Evolutionary conservation across 2,888 invertebrate genomes (phyloP), one percentile per base, ranked within the genome.

Genomic region (Lasioglossum marginatum): DNA sequence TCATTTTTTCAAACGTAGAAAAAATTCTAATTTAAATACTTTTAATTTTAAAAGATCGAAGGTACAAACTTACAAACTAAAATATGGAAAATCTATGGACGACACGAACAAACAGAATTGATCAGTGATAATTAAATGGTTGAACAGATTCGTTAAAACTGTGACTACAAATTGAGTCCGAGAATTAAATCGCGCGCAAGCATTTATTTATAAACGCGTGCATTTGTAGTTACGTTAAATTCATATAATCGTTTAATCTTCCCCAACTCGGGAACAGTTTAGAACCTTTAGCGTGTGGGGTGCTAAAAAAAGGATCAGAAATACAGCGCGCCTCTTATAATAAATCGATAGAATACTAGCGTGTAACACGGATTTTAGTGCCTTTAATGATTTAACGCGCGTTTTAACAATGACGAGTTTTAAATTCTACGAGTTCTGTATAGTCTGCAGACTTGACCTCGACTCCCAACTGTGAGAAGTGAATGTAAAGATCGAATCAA

Each of bases 401-500:
- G 37, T 70, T 40, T 34, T 4, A n/a, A 19, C 23, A 43, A 71
- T 74, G 16, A 37, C 37, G 27, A 57, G 43, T 57, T 60, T 75
- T n/a, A 2, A 70, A 70, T 70, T 10, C 5, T n/a, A 70, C n/a
- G 70, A 70, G 70, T 40, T 40, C 40, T 5, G n/a, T 5, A 57
- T 12, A n/a, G n/a, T 40, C 14, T 40, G 70, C 1, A 14, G 5
- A 23, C 14, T 0, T 72, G 43, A 52, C 71, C 76, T 81, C 71
- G 63, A 40, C 27, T 52, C 34, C 57, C n/a, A 60, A 70, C 68
- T 37, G 23, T 31, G 34, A 45, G 74, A 45, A 52, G 74, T 63
- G 77, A 84, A 78, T 12, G 73, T 77, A 74, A 74, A 70, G 68
- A 60, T 73, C 68, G 57, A 68, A 68, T 73, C 82, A 77, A 14